phyloP scores from a whole-genome alignment of 1,140 invertebrate species.

The Ganaspis sp. region DNA sequence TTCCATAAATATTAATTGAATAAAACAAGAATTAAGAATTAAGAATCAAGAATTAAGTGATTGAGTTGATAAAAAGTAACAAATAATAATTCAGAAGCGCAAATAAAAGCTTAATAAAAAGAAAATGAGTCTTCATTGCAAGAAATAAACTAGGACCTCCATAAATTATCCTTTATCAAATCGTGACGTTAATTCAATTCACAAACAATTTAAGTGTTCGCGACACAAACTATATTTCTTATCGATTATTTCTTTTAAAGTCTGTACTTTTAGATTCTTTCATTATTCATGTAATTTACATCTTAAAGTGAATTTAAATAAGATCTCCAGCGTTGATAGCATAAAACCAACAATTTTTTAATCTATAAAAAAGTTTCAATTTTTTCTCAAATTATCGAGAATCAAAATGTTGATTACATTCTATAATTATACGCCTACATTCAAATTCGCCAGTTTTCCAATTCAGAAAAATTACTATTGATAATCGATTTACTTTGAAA shows the following conservation, averaged over 20 bases:
- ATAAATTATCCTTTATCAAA: constrained; percentile 7
- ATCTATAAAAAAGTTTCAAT: neutral
- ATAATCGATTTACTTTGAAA: too few relatives aligned
- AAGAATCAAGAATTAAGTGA: too few relatives aligned
- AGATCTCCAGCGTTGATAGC: neutral
- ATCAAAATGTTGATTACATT: neutral
- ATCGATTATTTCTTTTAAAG: constrained; percentile 20
- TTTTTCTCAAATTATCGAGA: neutral
- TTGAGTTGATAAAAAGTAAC: too few relatives aligned
- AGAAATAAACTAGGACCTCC: constrained; percentile 2
- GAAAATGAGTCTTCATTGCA: neutral
- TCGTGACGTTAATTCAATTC: neutral
- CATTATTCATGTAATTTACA: constrained; percentile 1
- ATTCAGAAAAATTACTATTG: too few relatives aligned
- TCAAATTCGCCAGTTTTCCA: too few relatives aligned
- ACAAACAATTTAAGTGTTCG: neutral
- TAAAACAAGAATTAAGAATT: too few relatives aligned
- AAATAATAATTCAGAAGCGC: too few relatives aligned
- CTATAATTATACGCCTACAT: too few relatives aligned
- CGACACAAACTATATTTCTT: neutral
- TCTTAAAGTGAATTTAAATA: neutral
- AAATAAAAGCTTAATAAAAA: neutral
- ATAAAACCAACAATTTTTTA: neutral
- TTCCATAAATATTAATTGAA: too few relatives aligned
- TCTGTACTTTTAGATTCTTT: constrained; percentile 9